Conservation (phyloP, 1,140 invertebrate genomes). For the Fopius arisanus region DNA sequence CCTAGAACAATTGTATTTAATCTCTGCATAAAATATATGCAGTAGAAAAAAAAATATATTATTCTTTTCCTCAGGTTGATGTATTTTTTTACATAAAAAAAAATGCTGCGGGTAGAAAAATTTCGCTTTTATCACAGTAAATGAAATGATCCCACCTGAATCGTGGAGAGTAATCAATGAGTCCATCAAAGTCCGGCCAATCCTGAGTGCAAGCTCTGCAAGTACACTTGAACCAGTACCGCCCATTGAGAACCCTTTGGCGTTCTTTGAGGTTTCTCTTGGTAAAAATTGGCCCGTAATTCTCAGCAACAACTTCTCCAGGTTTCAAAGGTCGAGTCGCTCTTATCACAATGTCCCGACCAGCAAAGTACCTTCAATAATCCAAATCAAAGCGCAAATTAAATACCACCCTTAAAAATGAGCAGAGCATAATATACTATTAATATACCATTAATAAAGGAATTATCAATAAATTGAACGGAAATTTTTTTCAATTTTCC, state of each 20-base stretch:
- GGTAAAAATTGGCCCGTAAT: slow-evolving; percentile 86
- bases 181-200: slow-evolving; percentile 76
- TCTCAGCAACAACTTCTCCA: slow-evolving; percentile 79
- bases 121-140: too few species aligned
- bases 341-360: slow-evolving; percentile 75
- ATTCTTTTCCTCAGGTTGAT: too few species aligned
- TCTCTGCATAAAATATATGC: too few species aligned
- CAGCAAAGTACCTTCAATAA: slow-evolving; percentile 74
- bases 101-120: too few species aligned
- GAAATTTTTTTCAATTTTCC: too few species aligned
- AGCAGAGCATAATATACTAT: too few species aligned
- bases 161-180: slow-evolving; percentile 59
- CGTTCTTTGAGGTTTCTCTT: slow-evolving; percentile 71
- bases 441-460: too few species aligned
- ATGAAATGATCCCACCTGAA: slow-evolving; percentile 37
- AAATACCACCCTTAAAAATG: too few species aligned
- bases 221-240: slow-evolving; percentile 84
- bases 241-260: slow-evolving; percentile 70
- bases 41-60: too few species aligned
- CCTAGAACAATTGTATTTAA: too few species aligned
- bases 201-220: slow-evolving; percentile 79
- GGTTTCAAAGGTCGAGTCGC: slow-evolving; percentile 71
- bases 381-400: neutral
- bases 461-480: too few species aligned
- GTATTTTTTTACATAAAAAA: too few species aligned